Base-by-base conservation (phyloP, 2,888 invertebrate species). In the Papilio gigon region DNA sequence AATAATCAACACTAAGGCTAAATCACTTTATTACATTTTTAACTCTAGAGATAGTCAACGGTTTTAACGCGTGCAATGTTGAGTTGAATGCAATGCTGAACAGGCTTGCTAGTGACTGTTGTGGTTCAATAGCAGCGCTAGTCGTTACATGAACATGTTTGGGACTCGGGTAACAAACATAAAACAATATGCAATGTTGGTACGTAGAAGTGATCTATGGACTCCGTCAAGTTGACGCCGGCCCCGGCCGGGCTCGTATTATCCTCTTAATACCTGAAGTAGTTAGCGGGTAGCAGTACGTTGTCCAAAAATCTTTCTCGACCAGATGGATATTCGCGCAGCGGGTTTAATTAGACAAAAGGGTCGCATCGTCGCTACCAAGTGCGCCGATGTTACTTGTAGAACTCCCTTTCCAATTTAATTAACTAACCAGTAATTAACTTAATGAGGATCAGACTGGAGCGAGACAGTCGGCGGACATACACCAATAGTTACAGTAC, bases 331-430 rank as follows among this genome's bases (percentile, higher is more conserved):
- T 25, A 27, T 53, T 56, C 17, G 30, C 9, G 30, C n/a, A 30
- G 27, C 30, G 17, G 17, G 53, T 56, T 56, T 56, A 56, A 56
- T 56, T 56, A 56, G n/a, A 30, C 53, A 56, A 27, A 56, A 56
- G 53, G 53, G 53, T 56, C 53, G 53, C 30, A 30, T 27, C 53
- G 53, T 17, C 27, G 53, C 30, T 56, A 8, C 53, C 17, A 3
- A 30, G 30, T 30, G 47, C 22, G 17, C 30, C 53, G 53, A n/a
- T 56, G 30, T 56, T 56, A 56, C 30, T 56, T 56, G 30, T 56
- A 56, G 17, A 56, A 56, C 53, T 56, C 30, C 30, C 30, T 56
- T 56, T 56, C 30, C 53, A 56, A 56, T 56, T 56, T 30, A 56
- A 30, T 56, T 17, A 56, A 30, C 53, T 56, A 56, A 56, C 53